phyloP scores from a whole-genome alignment of 2,888 invertebrate species.

The Girardia tigrina region DNA sequence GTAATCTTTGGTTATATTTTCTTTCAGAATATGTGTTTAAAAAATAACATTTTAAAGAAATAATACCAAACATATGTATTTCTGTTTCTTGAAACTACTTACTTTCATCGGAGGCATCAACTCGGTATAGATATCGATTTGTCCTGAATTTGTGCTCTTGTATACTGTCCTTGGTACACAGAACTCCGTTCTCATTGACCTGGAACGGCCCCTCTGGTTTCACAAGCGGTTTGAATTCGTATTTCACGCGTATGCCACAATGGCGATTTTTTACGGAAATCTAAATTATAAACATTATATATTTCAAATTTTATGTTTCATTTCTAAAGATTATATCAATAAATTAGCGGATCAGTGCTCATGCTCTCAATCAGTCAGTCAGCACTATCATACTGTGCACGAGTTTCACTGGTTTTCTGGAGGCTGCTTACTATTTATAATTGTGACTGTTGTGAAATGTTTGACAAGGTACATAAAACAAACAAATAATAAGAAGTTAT shows the following conservation, averaged over 20 bases:
- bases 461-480: background rate
- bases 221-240: background rate
- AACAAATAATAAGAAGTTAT: background rate
- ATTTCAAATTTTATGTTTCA: background rate
- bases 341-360: background rate
- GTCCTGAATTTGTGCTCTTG: background rate
- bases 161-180: background rate
- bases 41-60: too few relatives aligned
- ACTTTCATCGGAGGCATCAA: background rate
- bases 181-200: background rate
- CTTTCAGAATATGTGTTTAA: too few relatives aligned
- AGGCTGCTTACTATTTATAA: background rate
- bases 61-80: too few relatives aligned
- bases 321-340: too few relatives aligned
- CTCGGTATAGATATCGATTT: background rate
- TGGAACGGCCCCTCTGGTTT: background rate
- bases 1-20: too few relatives aligned
- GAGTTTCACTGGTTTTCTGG: background rate
- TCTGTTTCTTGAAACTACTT: too few relatives aligned
- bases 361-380: background rate
- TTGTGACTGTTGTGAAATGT: background rate
- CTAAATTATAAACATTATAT: background rate
- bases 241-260: background rate
- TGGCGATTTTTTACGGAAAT: constrained; percentile 12
- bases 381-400: background rate